phyloP scores from a whole-genome alignment of 2,113 vertebrate genomes.

The Limnothrissa miodon region DNA sequence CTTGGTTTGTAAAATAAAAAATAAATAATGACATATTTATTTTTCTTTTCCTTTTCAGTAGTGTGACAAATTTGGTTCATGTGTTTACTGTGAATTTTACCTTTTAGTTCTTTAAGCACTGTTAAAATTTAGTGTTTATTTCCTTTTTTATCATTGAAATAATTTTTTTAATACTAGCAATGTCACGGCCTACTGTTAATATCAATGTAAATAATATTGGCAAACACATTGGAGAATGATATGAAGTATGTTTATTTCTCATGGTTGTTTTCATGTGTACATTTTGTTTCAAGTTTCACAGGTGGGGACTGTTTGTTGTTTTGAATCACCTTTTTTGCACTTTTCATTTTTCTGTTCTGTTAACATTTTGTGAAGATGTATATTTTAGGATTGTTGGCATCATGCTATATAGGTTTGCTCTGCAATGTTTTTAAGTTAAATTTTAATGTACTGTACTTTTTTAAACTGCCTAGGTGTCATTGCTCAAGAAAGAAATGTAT shows the following conservation, averaged over 20 bases:
- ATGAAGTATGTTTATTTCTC: conserved; percentile 63
- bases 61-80: conserved; percentile 53
- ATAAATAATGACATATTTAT: conserved; percentile 63
- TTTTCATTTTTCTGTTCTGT: conserved; percentile 65
- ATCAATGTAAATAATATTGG: conserved; percentile 57
- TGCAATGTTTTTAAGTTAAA: conserved; percentile 68
- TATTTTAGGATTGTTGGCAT: conserved; percentile 74
- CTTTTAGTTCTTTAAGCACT: conserved; percentile 55
- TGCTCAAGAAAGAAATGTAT: conserved; percentile 66
- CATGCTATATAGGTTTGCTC: conserved; percentile 69
- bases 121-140: conserved; percentile 43
- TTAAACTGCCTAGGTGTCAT: conserved; percentile 68
- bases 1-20: background rate
- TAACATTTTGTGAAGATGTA: conserved; percentile 79
- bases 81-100: conserved; percentile 68
- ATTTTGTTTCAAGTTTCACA: conserved; percentile 58
- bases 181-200: conserved; percentile 43
- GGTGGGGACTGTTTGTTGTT: conserved; percentile 64
- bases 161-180: conserved; percentile 49
- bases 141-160: conserved; percentile 24
- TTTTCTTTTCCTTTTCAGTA: conserved; percentile 36
- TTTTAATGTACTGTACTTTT: conserved; percentile 71
- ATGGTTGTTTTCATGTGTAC: conserved; percentile 46
- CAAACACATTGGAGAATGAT: conserved; percentile 57
- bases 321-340: conserved; percentile 67